phyloP scores from a whole-genome alignment of 2,888 invertebrate species.

The Neoscelio sp. region DNA sequence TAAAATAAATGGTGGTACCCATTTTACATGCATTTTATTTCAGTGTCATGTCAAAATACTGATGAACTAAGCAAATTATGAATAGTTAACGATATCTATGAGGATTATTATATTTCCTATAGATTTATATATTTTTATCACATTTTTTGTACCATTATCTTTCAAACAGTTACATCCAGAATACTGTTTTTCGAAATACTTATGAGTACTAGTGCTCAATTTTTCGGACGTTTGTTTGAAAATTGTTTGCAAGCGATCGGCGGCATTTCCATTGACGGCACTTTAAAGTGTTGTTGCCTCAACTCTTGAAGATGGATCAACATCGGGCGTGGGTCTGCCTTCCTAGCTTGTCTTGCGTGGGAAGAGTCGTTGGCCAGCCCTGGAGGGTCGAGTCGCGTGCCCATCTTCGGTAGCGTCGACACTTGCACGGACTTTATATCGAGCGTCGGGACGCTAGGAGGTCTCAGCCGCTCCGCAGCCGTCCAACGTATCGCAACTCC shows the following conservation, averaged over 20 bases:
- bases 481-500: constrained; percentile 78
- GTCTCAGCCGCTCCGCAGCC: constrained; percentile 80
- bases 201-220: too few relatives aligned
- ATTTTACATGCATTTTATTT: too few relatives aligned
- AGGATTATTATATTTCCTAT: too few relatives aligned
- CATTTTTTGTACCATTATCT: too few relatives aligned
- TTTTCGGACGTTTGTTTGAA: neutral
- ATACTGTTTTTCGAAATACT: too few relatives aligned
- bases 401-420: constrained; percentile 81
- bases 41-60: too few relatives aligned
- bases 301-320: constrained; percentile 43
- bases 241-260: constrained; percentile 8
- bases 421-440: constrained; percentile 80
- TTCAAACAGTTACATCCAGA: too few relatives aligned
- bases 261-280: constrained; percentile 48
- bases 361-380: constrained; percentile 80
- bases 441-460: constrained; percentile 79
- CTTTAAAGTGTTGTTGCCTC: constrained; percentile 29
- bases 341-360: constrained; percentile 74
- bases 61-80: too few relatives aligned
- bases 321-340: constrained; percentile 71
- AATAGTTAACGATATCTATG: too few relatives aligned
- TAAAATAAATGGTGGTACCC: too few relatives aligned
- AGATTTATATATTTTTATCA: too few relatives aligned
- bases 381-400: constrained; percentile 80